These are phyloP conservation scores for Morelia viridis DNA, from an alignment of 2,797 vertebrate species.

Conservation along the genomic window DNA sequence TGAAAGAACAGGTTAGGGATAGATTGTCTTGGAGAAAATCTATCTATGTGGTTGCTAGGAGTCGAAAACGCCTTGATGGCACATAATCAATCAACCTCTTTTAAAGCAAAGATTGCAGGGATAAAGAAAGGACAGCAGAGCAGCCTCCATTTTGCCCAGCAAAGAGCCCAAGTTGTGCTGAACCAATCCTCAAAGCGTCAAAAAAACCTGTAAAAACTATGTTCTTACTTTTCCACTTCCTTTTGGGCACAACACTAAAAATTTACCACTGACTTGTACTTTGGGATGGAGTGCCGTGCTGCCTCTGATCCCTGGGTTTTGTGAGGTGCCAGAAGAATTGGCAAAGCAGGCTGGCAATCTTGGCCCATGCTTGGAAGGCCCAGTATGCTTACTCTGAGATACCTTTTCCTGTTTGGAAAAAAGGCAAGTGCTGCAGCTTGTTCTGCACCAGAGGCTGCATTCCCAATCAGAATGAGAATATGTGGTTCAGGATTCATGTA, in stretches of 20 bases:
- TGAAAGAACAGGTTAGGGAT: neutral
- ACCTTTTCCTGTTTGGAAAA: conserved; percentile 38
- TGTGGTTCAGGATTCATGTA: conserved; percentile 23
- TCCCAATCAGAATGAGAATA: conserved; percentile 47
- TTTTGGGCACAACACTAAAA: neutral
- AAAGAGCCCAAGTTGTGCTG: neutral
- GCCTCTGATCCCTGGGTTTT: neutral
- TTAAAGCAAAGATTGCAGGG: neutral
- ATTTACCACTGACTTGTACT: neutral
- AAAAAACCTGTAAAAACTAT: neutral
- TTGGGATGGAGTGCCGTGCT: neutral
- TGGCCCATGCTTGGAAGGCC: neutral
- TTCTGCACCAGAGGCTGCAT: conserved; percentile 18
- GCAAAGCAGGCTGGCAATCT: neutral
- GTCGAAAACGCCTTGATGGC: neutral
- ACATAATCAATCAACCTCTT: neutral
- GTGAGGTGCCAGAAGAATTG: neutral
- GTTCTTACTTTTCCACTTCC: neutral
- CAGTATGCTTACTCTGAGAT: neutral
- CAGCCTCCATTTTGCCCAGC: neutral
- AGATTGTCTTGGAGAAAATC: neutral
- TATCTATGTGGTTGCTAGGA: neutral
- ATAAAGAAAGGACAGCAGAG: neutral
- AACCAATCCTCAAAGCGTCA: neutral
- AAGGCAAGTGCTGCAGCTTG: neutral